Conservation (phyloP, 1,140 invertebrate species). For the Drosophila burlai region DNA sequence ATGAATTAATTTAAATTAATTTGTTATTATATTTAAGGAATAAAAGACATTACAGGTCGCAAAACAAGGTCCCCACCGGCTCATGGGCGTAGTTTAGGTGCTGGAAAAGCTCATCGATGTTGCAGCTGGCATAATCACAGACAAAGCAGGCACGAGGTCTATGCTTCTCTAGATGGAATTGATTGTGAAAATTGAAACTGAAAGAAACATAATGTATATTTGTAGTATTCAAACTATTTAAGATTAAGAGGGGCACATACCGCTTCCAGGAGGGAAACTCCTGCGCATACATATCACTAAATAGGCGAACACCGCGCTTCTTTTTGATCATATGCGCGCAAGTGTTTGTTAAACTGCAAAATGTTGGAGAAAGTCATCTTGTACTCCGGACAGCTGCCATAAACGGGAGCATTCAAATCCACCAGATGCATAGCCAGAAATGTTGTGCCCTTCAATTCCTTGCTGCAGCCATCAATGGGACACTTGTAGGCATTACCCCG, state of each 20-base stretch:
- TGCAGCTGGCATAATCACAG: conserved; percentile 57
- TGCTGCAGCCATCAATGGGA: conserved; percentile 54
- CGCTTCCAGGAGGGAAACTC: conserved; percentile 81
- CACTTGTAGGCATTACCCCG: conserved; percentile 47
- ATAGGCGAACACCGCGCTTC: conserved; percentile 52
- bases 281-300: conserved; percentile 66
- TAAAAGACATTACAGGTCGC: conserved; percentile 55
- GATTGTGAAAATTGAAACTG: conserved; percentile 78
- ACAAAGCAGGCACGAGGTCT: conserved; percentile 72
- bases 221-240: background rate
- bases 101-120: conserved; percentile 75
- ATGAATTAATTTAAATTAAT: background rate
- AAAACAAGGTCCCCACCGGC: conserved; percentile 59
- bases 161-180: conserved; percentile 77
- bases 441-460: conserved; percentile 34
- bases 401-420: conserved; percentile 67
- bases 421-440: conserved; percentile 71
- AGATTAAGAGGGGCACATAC: conserved; percentile 18
- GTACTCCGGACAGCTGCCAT: conserved; percentile 74
- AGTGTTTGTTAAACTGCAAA: conserved; percentile 73
- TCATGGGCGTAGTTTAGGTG: conserved; percentile 76
- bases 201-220: background rate
- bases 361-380: conserved; percentile 74
- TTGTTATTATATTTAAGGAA: background rate
- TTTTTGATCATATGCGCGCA: conserved; percentile 71